These are phyloP conservation scores for Mycalesis mineus DNA, from an alignment of 2,888 invertebrate species.

Conservation along the genomic window DNA sequence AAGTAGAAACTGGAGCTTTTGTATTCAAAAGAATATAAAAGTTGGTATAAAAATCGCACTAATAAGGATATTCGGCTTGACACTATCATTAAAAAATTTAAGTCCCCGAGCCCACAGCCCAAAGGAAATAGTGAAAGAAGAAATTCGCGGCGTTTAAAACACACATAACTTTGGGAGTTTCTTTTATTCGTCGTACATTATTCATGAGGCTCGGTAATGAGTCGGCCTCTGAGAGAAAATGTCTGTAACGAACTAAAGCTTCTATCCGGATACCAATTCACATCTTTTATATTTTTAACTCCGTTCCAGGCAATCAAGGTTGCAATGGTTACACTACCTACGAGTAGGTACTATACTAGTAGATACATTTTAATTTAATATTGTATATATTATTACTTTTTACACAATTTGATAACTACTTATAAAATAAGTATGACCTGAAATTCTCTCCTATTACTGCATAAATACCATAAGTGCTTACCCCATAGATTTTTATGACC, in stretches of 20 bases:
- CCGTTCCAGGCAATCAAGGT: neutral
- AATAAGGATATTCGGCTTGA: neutral
- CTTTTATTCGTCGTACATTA: conserved; percentile 69
- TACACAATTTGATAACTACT: too few relatives aligned
- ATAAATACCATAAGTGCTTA: too few relatives aligned
- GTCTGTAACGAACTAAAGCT: conserved; percentile 62
- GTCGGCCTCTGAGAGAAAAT: conserved; percentile 58
- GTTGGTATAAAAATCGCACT: neutral
- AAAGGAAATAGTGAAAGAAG: neutral
- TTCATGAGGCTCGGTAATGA: conserved; percentile 73
- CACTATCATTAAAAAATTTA: conserved; percentile 2
- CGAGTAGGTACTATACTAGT: too few relatives aligned
- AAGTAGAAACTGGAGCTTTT: neutral
- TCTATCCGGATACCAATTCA: conserved; percentile 28
- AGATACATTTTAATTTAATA: too few relatives aligned
- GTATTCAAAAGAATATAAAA: neutral
- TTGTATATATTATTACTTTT: neutral
- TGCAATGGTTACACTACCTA: neutral
- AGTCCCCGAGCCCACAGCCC: neutral
- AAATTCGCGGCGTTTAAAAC: neutral
- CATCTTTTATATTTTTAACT: conserved; percentile 18
- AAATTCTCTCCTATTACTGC: too few relatives aligned
- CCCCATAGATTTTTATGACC: too few relatives aligned
- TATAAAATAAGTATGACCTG: too few relatives aligned
- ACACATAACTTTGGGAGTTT: conserved; percentile 37